A percentile compares a stretch with the other conserved stretches of the same genome.
phyloP scores from a whole-genome alignment of 2,113 vertebrate genomes.

The Paralichthys olivaceus region DNA sequence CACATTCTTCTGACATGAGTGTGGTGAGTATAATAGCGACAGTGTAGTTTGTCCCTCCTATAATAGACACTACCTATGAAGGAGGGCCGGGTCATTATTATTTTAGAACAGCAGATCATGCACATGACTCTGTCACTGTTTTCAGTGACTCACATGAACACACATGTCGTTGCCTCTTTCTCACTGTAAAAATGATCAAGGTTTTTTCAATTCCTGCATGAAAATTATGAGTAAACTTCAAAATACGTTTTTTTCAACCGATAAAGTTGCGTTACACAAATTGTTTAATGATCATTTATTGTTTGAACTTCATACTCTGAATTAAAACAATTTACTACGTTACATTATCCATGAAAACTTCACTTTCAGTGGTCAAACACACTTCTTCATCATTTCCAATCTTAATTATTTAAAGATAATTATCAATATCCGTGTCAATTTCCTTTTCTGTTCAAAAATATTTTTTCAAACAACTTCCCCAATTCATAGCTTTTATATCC shows the following conservation, averaged over 20 bases:
- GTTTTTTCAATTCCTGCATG: background rate
- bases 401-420: too few relatives aligned
- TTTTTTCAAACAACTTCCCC: too few relatives aligned
- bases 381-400: too few relatives aligned
- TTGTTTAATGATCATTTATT: background rate
- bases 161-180: background rate
- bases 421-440: too few relatives aligned
- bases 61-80: background rate
- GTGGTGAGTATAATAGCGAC: background rate
- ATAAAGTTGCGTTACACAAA: too few relatives aligned
- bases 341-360: too few relatives aligned
- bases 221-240: background rate
- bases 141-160: too few relatives aligned
- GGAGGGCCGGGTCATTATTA: background rate
- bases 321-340: too few relatives aligned
- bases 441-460: too few relatives aligned
- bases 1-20: constrained; percentile 16
- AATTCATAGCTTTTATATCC: too few relatives aligned
- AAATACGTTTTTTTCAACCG: background rate
- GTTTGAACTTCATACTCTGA: background rate
- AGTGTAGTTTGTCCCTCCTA: constrained; percentile 1
- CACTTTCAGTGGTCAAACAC: too few relatives aligned
- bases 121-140: background rate
- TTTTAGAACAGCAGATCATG: background rate
- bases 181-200: too few relatives aligned